Percentiles rank a stretch among this genome's conserved stretches.
These are phyloP conservation scores for Aleiodes sp. DNA, from an alignment of 1,140 invertebrate genomes.

Conservation along the genomic window DNA sequence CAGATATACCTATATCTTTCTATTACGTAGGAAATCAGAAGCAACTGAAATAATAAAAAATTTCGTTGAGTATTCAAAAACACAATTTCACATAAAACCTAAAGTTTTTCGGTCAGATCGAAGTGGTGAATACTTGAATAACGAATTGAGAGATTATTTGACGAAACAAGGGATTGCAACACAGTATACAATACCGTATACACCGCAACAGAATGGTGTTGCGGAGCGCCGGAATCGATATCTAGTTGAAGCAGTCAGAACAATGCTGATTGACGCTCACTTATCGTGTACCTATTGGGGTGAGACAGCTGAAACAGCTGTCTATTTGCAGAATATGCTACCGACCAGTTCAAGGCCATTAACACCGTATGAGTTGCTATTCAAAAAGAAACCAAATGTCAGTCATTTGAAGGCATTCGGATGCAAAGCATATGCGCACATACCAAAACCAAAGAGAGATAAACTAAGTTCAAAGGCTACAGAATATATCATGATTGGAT, in stretches of 20 bases:
- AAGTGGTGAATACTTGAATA: background rate
- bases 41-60: conserved; percentile 37
- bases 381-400: conserved; percentile 42
- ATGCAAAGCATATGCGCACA: conserved; percentile 39
- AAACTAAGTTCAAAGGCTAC: conserved; percentile 37
- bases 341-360: conserved; percentile 20
- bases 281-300: conserved; percentile 53
- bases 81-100: background rate
- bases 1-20: conserved; percentile 26
- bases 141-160: background rate
- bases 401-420: conserved; percentile 48
- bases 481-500: too few species aligned
- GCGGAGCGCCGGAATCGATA: conserved; percentile 37
- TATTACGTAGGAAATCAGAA: conserved; percentile 35
- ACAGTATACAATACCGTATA: background rate
- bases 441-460: conserved; percentile 40
- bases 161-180: background rate
- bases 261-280: conserved; percentile 47
- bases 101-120: background rate
- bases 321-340: conserved; percentile 51
- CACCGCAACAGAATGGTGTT: conserved; percentile 18
- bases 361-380: conserved; percentile 44
- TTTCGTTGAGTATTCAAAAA: background rate
- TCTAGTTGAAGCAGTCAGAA: conserved; percentile 46
- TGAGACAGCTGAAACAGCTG: conserved; percentile 56